Evolutionary conservation across 1,140 invertebrate species (phyloP), one percentile per base, ranked within the genome.

Genomic region (Calephelis virginiensis): DNA sequence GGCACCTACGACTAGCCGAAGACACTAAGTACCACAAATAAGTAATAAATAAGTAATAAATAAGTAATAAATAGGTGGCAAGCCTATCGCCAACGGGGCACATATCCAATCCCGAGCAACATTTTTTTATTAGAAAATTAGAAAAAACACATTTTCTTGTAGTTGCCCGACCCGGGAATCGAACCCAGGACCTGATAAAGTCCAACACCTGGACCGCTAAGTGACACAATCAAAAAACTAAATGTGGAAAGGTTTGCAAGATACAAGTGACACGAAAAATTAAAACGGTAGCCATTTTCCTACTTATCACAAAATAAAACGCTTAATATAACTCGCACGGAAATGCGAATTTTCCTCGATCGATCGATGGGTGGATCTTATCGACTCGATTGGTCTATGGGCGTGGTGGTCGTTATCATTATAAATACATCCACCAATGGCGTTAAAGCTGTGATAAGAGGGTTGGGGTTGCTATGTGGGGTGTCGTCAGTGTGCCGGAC

Each of bases 341-440:
- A 83, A 82, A 82, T 76, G 77, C 67, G 85, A 86, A 85, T 86
- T 86, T 78, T 76, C 73, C 70, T 78, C 75, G 78, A 88, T 88
- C 86, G 86, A 89, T 87, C 81, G 77, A 76, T 88, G 85, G 85
- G 86, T 84, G 86, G 76, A 76, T 66, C 76, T 72, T 59, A 64
- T 70, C 69, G 67, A 69, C 71, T 69, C 78, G 78, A 87, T 89
- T 90, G 86, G 88, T 78, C 70, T 77, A 70, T 76, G 84, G 88
- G 88, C 85, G 85, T 87, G 85, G 75, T 81, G 72, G 66, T 67
- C 78, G 82, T 91, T 88, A 89, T 89, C 85, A 86, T 70, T 67
- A 75, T 70, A 81, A 73, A 75, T 79, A 67, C 78, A 77, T 69
- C 75, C 73, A 72, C 85, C 87, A 92, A 91, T 92, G 76, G 87